A percentile compares a stretch with the other conserved stretches of the same genome.
phyloP scores from a whole-genome alignment of 2,888 invertebrate species.

The Ommatoiulus sabulosus region DNA sequence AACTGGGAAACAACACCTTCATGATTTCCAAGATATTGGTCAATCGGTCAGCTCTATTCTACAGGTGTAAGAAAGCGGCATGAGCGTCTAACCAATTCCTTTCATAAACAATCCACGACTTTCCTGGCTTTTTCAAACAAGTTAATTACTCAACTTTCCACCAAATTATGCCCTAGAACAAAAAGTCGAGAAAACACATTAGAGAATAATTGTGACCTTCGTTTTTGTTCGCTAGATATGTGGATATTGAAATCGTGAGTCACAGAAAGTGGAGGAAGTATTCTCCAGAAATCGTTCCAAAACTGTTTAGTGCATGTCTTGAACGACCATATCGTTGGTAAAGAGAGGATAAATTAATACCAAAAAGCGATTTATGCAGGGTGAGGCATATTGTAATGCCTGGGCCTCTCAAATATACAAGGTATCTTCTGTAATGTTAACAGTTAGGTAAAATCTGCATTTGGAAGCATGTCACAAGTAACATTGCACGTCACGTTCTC shows the following conservation, averaged over 20 bases:
- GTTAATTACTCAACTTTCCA: neutral
- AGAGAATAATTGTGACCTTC: neutral
- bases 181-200: neutral
- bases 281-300: neutral
- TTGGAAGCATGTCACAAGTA: too few species aligned
- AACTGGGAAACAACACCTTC: conserved; percentile 1
- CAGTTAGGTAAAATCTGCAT: too few species aligned
- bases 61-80: neutral
- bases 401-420: too few species aligned
- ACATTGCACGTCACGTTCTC: too few species aligned
- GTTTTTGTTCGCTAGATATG: neutral
- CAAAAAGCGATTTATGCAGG: too few species aligned
- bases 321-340: too few species aligned
- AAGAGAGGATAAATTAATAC: too few species aligned
- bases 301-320: neutral
- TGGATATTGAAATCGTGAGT: neutral
- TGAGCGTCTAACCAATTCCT: neutral
- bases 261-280: neutral
- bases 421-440: too few species aligned
- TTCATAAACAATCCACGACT: neutral
- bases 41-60: neutral
- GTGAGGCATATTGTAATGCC: too few species aligned
- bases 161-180: neutral
- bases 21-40: neutral
- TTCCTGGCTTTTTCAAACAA: neutral